Base-by-base conservation (phyloP, 2,797 vertebrate species). In the Dermochelys coriacea region DNA sequence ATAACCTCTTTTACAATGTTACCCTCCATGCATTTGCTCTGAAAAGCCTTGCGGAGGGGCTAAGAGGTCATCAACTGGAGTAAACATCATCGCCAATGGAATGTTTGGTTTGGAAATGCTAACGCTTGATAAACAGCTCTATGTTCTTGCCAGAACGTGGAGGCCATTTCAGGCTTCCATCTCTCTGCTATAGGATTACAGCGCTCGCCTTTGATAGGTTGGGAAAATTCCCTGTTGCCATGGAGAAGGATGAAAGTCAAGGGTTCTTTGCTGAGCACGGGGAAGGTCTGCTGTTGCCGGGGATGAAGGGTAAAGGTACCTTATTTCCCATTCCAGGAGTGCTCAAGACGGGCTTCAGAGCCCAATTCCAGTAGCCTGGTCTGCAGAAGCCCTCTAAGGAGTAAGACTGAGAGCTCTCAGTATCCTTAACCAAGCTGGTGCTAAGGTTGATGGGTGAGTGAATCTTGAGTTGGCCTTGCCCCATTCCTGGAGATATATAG, bases 401-500 rank as follows among this genome's bases (percentile, higher is more conserved):
- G 50, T 92, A 80, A 93, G 80, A 89, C 81, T 74, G 31, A 80
- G 90, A 96, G 88, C 91, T 82, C 93, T 85, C 31, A 71, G 92
- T 93, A 90, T 68, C 83, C 93, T 87, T 75, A 80, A 59, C 54
- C 95, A 90, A 94, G 95, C 94, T 92, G 95, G 92, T 93, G 95
- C 95, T 93, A 83, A 93, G 83, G 88, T 86, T 1, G 4, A 90
- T 77, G 84, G 93, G 84, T 51, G 89, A 90, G 82, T 84, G 94
- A 95, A 87, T 96, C 47, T 71, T 7, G 29, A 89, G 89, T 87
- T 83, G 91, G 80, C 93, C 88, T 92, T 88, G 91, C 94, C 93
- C 80, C 90, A 85, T 94, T 92, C 94, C 96, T 92, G 91, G 95
- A 98, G 97, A 97, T 97, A 96, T 94, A 88, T 94, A 29, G 90